phyloP scores from a whole-genome alignment of 1,140 invertebrate species.

The Lordiphosa mommai region DNA sequence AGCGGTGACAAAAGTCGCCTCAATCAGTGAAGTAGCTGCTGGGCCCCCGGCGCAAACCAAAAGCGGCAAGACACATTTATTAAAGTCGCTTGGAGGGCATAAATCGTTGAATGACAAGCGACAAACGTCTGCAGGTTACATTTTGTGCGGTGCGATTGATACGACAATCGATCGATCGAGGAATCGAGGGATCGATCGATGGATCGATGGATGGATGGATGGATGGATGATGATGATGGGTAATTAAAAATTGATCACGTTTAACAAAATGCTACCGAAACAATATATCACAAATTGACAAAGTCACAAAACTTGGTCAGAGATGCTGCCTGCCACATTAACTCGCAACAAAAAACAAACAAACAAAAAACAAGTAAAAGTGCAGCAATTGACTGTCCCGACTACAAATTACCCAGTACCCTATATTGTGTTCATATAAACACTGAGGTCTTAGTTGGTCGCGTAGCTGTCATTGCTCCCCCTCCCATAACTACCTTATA shows the following conservation, averaged over 20 bases:
- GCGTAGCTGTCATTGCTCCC: too few relatives aligned
- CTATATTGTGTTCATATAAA: too few relatives aligned
- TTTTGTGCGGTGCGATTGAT: slow-evolving; percentile 71
- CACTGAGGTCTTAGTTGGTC: too few relatives aligned
- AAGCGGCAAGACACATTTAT: slow-evolving; percentile 69
- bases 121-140: slow-evolving; percentile 70
- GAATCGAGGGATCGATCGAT: slow-evolving; percentile 22
- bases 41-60: slow-evolving; percentile 28
- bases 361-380: neutral
- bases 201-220: slow-evolving; percentile 27
- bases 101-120: slow-evolving; percentile 76
- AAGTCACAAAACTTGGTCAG: slow-evolving; percentile 2
- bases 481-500: too few relatives aligned
- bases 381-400: slow-evolving; percentile 1
- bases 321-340: slow-evolving; percentile 12
- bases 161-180: slow-evolving; percentile 31
- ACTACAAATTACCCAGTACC: neutral
- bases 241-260: slow-evolving; percentile 78
- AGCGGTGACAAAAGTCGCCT: slow-evolving; percentile 25
- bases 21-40: slow-evolving; percentile 10
- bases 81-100: slow-evolving; percentile 65
- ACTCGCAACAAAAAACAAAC: neutral
- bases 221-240: slow-evolving; percentile 56
- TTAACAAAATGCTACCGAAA: slow-evolving; percentile 77
- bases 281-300: slow-evolving; percentile 68